phyloP scores from a whole-genome alignment of 2,797 vertebrate genomes.

The Anguilla megastoma region DNA sequence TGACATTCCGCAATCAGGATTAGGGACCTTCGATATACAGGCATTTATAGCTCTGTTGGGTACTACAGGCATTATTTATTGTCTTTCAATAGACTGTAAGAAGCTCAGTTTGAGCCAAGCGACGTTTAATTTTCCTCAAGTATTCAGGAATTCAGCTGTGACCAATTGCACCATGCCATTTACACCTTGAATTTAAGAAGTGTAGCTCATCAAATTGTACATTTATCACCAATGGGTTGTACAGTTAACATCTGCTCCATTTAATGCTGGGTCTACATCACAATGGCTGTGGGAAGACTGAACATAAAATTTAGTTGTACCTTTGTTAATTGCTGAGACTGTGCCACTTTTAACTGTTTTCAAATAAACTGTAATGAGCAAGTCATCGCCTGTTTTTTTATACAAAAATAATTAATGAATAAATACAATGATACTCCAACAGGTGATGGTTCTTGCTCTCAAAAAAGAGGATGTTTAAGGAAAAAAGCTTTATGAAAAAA shows the following conservation, averaged over 20 bases:
- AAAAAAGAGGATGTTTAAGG: background rate
- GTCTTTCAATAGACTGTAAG: background rate
- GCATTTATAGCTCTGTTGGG: background rate
- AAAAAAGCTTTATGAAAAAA: background rate
- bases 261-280: background rate
- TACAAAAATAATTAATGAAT: background rate
- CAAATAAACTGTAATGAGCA: background rate
- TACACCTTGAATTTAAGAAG: background rate
- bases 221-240: background rate
- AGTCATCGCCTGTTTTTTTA: background rate
- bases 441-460: background rate
- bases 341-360: background rate
- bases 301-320: background rate
- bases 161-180: conserved; percentile 1
- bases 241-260: background rate
- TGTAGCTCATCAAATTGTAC: background rate
- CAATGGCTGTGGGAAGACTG: background rate
- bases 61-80: background rate
- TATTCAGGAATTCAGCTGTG: background rate
- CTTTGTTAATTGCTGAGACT: background rate
- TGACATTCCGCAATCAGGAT: background rate
- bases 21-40: background rate
- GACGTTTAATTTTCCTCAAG: background rate
- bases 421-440: background rate
- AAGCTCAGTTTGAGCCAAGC: background rate